These are phyloP conservation scores for Umimayanthus kanabou DNA, from an alignment of 92 coral and sea anemone species.

Conservation along the genomic window DNA sequence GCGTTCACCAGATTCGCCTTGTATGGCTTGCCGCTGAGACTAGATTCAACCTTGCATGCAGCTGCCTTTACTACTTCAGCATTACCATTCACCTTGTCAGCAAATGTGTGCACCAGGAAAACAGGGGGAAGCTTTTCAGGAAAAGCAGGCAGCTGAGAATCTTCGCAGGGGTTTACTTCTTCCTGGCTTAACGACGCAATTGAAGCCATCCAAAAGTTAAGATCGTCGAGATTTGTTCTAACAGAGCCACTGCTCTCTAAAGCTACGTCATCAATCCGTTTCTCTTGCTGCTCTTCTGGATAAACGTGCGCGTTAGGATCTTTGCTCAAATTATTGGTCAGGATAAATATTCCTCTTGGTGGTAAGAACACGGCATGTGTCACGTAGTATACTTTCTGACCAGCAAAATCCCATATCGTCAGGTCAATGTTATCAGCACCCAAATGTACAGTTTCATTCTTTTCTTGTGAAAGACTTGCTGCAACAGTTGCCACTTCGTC, in stretches of 20 bases:
- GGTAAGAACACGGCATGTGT: constrained; percentile 19
- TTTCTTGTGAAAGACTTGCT: neutral
- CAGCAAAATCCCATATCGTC: constrained; percentile 33
- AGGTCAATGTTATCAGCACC: neutral
- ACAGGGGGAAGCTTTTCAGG: constrained; percentile 17
- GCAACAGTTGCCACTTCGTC: constrained; percentile 7
- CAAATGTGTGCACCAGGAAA: constrained; percentile 22
- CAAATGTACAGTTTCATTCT: neutral
- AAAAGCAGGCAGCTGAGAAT: neutral
- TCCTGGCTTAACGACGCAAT: constrained; percentile 13
- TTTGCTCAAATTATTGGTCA: constrained; percentile 14
- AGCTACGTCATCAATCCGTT: neutral
- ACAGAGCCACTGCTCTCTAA: neutral
- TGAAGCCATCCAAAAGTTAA: constrained; percentile 26
- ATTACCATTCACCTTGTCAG: constrained; percentile 9
- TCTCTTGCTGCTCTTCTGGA: neutral
- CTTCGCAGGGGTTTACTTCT: neutral
- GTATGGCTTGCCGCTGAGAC: neutral
- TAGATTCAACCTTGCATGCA: constrained; percentile 4
- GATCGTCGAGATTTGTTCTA: constrained; percentile 18
- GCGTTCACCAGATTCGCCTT: constrained; percentile 9
- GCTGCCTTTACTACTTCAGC: neutral
- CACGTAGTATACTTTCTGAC: constrained; percentile 13
- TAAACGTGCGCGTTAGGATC: neutral
- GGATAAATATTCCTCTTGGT: constrained; percentile 16